These are phyloP conservation scores for Rhopalosiphum maidis DNA, from an alignment of 1,140 invertebrate genomes.

Conservation along the genomic window DNA sequence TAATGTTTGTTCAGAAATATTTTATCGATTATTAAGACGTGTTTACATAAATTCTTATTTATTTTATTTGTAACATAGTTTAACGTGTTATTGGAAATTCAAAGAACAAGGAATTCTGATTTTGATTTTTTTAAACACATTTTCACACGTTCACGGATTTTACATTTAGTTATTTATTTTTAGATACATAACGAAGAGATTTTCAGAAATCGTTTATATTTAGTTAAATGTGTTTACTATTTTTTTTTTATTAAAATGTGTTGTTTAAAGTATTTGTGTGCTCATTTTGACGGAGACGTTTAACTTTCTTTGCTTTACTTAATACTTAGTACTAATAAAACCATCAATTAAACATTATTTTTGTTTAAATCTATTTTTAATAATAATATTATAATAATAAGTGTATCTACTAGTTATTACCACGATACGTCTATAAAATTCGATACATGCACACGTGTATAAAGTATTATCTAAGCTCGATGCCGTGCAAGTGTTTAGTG, in stretches of 20 bases:
- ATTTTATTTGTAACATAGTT: not conserved
- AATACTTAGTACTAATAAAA: not conserved
- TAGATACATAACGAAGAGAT: not conserved
- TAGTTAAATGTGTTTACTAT: not conserved
- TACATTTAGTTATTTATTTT: not conserved
- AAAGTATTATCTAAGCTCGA: constrained; percentile 3
- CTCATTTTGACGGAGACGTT: not conserved
- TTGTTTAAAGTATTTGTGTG: not conserved
- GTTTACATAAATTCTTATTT: not conserved
- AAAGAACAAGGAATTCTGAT: not conserved
- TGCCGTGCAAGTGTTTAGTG: not conserved
- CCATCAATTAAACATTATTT: not conserved
- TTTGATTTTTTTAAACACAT: not conserved
- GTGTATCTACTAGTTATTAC: not conserved
- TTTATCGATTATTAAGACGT: not conserved
- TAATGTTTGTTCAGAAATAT: not conserved
- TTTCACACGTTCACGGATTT: not conserved
- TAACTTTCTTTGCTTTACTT: not conserved
- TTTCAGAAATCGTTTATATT: not conserved
- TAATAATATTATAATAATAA: not conserved
- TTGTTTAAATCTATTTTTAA: not conserved
- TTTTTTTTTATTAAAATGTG: not conserved
- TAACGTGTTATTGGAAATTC: not conserved
- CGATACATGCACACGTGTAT: not conserved
- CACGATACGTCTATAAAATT: not conserved